Evolutionary conservation across 92 coral and sea anemone genomes (phyloP), one percentile per base, ranked within the genome.

Genomic region (Ricordea florida): DNA sequence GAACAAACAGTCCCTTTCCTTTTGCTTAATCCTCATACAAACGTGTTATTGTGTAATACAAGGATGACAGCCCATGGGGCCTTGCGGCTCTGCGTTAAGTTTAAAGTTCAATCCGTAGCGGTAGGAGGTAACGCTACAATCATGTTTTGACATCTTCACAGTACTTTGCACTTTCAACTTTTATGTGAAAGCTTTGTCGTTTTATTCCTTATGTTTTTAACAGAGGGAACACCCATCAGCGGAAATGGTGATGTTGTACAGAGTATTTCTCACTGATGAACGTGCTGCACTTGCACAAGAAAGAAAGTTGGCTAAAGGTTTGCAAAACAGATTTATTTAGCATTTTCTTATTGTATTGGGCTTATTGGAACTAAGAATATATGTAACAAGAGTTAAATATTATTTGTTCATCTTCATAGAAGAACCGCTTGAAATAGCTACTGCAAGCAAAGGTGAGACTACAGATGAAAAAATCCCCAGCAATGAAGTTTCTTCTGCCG

Each of bases 241-340:
- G 2, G 98, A 94, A 78, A 89, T 94, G 83, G 98, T 94, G 0
- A 94, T 94, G 98, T 57, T 94, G 28, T 92, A 94, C 79, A 73
- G 98, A 76, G 89, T 94, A 6, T 94, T 69, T 61, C 59, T 94
- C 70, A 91, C 98, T 37, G 93, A 94, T 61, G 98, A 94, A 72
- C 83, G 97, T 58, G 89, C 96, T 27, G 81, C 90, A 18, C 66
- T 94, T 71, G 92, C 93, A 34, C 72, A 82, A 35, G 89, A 92
- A 29, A 91, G 78, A 43, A 81, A 83, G 41, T 55, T 50, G n/a
- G 89, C 89, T n/a, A 72, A 90, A 91, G 97, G 97, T 91, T n/a
- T n/a, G n/a, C 15, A 30, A 16, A 20, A 0, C 10, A 3, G 4
- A 15, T 0, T 20, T 0, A 14, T n/a, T 24, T 24, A 15, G 15